Conservation (phyloP, 1,140 invertebrate genomes). For the Mycetomoellerius zeteki region DNA sequence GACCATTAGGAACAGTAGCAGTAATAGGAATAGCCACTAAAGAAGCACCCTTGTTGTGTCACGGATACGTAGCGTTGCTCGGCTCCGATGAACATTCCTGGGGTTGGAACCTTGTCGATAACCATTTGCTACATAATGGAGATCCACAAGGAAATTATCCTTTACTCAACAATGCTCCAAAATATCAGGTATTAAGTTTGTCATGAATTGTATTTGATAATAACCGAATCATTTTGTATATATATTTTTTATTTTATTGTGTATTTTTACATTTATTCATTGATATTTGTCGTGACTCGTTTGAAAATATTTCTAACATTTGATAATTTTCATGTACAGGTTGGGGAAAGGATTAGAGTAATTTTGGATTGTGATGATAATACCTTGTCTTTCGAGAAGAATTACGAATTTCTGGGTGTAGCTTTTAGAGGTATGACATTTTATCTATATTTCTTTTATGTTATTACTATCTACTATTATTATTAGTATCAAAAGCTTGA, state of each 20-base stretch:
- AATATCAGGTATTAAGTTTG: conserved; percentile 95
- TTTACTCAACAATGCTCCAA: conserved; percentile 97
- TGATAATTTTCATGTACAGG: conserved; percentile 88
- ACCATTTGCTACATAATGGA: conserved; percentile 98
- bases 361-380: conserved; percentile 99
- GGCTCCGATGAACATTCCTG: conserved; percentile 99
- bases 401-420: conserved; percentile 99
- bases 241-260: too few species aligned
- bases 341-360: conserved; percentile 98
- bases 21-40: conserved; percentile 98
- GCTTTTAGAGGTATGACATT: conserved; percentile 94
- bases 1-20: conserved; percentile 97
- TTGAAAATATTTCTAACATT: conserved; percentile 34
- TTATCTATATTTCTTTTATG: conserved; percentile 11
- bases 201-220: conserved; percentile 58
- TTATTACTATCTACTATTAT: neutral
- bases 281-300: neutral
- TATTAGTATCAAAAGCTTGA: conserved; percentile 39
- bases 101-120: conserved; percentile 99
- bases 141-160: conserved; percentile 98
- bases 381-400: conserved; percentile 99
- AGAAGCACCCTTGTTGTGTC: conserved; percentile 95
- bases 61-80: conserved; percentile 97
- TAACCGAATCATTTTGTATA: neutral
- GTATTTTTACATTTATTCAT: conserved; percentile 7